phyloP scores from a whole-genome alignment of 1,140 invertebrate genomes.

The Protaetia brevitarsis region DNA sequence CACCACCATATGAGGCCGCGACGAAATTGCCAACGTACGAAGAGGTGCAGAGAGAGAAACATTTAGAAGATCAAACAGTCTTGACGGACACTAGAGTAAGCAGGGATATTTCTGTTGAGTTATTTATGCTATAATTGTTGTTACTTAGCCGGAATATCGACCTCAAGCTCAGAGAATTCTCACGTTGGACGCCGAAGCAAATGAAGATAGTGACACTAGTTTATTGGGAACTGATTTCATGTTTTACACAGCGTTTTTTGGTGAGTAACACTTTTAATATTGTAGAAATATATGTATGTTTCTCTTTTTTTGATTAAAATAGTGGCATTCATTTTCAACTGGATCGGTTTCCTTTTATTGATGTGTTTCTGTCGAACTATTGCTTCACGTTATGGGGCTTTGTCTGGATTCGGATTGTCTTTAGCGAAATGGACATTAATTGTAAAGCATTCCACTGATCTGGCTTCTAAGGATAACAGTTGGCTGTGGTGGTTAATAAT shows the following conservation, averaged over 20 bases:
- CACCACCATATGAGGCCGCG: conserved; percentile 79
- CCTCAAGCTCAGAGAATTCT: conserved; percentile 63
- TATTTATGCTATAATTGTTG: no score
- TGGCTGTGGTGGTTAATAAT: conserved; percentile 90
- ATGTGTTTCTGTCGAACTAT: conserved; percentile 94
- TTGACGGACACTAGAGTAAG: background rate
- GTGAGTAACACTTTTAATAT: conserved; percentile 50
- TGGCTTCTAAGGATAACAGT: conserved; percentile 79
- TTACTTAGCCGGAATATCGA: conserved; percentile 46
- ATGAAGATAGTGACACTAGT: conserved; percentile 70
- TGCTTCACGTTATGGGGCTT: conserved; percentile 85
- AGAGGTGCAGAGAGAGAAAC: conserved; percentile 83
- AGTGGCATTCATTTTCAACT: conserved; percentile 90
- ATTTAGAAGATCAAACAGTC: conserved; percentile 61
- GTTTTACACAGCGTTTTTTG: conserved; percentile 83
- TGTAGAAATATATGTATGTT: no score
- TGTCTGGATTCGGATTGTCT: conserved; percentile 88
- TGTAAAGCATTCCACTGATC: conserved; percentile 84
- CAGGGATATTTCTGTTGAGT: no score
- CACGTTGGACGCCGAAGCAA: conserved; percentile 68
- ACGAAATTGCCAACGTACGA: conserved; percentile 86
- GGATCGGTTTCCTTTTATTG: conserved; percentile 88
- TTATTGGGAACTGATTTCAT: conserved; percentile 83
- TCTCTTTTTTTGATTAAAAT: conserved; percentile 24
- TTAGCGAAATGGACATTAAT: conserved; percentile 93